phyloP scores from a whole-genome alignment of 1,140 invertebrate species.

The Epicauta chinensis region DNA sequence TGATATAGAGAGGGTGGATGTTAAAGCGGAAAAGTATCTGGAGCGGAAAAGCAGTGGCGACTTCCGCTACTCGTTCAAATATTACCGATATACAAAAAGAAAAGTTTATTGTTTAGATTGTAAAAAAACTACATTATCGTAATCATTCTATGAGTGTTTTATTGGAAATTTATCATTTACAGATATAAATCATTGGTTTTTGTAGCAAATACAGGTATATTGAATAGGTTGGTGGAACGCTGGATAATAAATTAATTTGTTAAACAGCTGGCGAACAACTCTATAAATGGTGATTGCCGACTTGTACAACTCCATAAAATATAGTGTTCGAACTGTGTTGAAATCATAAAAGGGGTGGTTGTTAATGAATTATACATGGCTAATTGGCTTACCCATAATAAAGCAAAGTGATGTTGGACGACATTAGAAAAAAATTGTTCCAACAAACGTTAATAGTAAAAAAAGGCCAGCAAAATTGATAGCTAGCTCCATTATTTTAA shows the following conservation, averaged over 20 bases:
- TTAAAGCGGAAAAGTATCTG: conserved; percentile 27
- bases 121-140: conserved; percentile 4
- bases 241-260: too few species aligned
- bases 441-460: conserved; percentile 22
- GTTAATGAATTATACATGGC: neutral
- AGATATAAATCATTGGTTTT: neutral
- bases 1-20: conserved; percentile 28
- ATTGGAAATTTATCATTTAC: too few species aligned
- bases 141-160: too few species aligned
- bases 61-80: conserved; percentile 22
- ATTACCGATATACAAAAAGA: conserved; percentile 7
- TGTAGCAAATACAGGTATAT: too few species aligned
- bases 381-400: neutral
- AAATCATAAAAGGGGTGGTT: neutral
- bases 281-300: too few species aligned
- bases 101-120: conserved; percentile 23
- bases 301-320: too few species aligned
- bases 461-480: conserved; percentile 10
- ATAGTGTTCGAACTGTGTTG: too few species aligned
- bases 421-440: conserved; percentile 1
- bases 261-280: too few species aligned
- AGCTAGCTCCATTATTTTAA: conserved; percentile 2
- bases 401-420: neutral
- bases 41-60: conserved; percentile 32
- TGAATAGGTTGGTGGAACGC: too few species aligned